Base-by-base conservation (phyloP, 2,113 vertebrate species). In the Gymnocephalus cernua region DNA sequence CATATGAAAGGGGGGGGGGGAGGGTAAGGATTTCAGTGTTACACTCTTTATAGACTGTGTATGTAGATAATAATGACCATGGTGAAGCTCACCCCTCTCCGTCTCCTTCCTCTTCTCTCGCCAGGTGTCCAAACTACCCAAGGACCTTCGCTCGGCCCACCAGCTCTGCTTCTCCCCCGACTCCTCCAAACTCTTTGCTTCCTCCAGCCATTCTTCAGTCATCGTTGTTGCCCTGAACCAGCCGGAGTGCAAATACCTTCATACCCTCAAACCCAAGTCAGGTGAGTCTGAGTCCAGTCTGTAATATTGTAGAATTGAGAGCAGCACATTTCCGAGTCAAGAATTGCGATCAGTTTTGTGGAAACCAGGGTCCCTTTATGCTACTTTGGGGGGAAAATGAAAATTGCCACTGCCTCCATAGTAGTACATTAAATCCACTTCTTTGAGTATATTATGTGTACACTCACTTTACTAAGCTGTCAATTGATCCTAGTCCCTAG, bases 81-180 rank as follows among this genome's bases (percentile, higher is more conserved):
- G 41, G 45, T 47, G 16, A 61, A 18, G 62, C 50, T 57, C 21
- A 53, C 0, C 0, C 2, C 2, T 11, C 38, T 13, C 7, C 0
- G 6, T 16, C 19, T 21, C 15, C n/a, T 10, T 58, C 13, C 41
- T 57, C 79, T 79, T 69, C 53, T 0, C 66, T 48, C 58, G 66
- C 23, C 74, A 99, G 98, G 94, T 98, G 65, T 90, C 95, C 54
- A 96, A 94, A 84, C 88, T 95, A 32, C 96, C 97, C 27, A 96
- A 94, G 44, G 82, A 95, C 45, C 93, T 95, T 29, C 82, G 77
- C 23, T 95, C 93, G 0, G 96, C 95, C 53, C 94, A 95, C 77
- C 96, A 97, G 87, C 95, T 99, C 54, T 95, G 97, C 85, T 99
- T 98, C 93, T 97, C 97, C 3, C 71, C 95, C 0, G 95, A 99